phyloP scores from a whole-genome alignment of 2,797 vertebrate species.

The Garrulus glandarius region DNA sequence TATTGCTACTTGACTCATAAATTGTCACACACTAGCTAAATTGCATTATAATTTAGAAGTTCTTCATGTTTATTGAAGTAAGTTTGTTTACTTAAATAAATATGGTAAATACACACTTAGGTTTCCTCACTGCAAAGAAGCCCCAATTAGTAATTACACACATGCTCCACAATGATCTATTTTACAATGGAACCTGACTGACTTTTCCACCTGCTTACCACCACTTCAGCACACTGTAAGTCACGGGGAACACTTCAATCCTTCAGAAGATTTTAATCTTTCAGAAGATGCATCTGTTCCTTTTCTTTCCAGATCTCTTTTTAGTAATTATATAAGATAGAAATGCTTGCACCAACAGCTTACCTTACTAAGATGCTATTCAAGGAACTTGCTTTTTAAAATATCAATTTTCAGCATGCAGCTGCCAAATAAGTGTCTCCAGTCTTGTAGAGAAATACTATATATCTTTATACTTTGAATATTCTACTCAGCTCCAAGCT shows the following conservation, averaged over 20 bases:
- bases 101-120: not conserved
- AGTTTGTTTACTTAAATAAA: not conserved
- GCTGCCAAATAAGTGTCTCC: slow-evolving; percentile 20
- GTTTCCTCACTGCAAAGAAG: not conserved
- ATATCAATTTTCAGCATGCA: not conserved
- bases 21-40: not conserved
- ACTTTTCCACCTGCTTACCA: not conserved
- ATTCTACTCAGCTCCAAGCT: not conserved
- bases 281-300: not conserved
- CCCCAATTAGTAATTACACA: not conserved
- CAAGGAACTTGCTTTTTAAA: slow-evolving; percentile 7
- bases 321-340: slow-evolving; percentile 23
- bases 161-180: not conserved
- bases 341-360: slow-evolving; percentile 13
- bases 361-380: not conserved
- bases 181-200: not conserved
- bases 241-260: not conserved
- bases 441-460: slow-evolving; percentile 5
- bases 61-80: not conserved
- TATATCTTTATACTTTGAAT: slow-evolving; percentile 6
- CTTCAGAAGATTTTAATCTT: not conserved
- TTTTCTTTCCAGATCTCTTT: not conserved
- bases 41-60: not conserved
- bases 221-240: not conserved
- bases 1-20: not conserved